These are phyloP conservation scores for Pollachius pollachius DNA, from an alignment of 2,113 vertebrate genomes.

Conservation along the genomic window DNA sequence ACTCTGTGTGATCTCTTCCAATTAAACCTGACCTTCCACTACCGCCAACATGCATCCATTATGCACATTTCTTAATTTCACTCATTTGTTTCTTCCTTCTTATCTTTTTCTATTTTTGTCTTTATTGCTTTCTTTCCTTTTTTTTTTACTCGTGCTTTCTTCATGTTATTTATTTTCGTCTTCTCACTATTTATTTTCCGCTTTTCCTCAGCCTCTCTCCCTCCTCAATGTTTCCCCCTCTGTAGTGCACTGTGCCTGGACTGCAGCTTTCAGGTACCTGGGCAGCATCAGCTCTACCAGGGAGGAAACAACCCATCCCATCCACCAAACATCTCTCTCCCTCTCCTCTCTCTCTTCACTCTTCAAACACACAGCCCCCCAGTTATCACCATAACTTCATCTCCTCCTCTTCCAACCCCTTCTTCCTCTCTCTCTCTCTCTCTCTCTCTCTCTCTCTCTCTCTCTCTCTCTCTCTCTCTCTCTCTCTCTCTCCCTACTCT, in stretches of 20 bases:
- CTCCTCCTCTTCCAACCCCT: background rate
- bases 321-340: background rate
- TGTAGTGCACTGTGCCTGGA: no score
- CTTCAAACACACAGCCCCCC: background rate
- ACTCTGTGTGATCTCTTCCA: constrained; percentile 19
- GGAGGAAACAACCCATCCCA: background rate
- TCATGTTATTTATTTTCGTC: no score
- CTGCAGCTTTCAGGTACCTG: no score
- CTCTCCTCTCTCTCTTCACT: background rate
- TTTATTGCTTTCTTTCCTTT: background rate
- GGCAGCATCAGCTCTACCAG: no score
- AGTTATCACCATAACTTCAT: background rate
- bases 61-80: no score
- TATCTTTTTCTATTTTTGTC: background rate
- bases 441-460: constrained; percentile 70
- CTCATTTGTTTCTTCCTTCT: background rate
- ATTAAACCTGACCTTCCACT: constrained; percentile 23
- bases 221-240: background rate
- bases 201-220: background rate
- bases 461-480: constrained; percentile 52
- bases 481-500: constrained; percentile 30
- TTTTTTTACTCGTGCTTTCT: no score
- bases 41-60: background rate
- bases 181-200: background rate
- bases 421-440: constrained; percentile 13